phyloP scores from a whole-genome alignment of 2,888 invertebrate genomes.

The Temnothorax unifasciatus region DNA sequence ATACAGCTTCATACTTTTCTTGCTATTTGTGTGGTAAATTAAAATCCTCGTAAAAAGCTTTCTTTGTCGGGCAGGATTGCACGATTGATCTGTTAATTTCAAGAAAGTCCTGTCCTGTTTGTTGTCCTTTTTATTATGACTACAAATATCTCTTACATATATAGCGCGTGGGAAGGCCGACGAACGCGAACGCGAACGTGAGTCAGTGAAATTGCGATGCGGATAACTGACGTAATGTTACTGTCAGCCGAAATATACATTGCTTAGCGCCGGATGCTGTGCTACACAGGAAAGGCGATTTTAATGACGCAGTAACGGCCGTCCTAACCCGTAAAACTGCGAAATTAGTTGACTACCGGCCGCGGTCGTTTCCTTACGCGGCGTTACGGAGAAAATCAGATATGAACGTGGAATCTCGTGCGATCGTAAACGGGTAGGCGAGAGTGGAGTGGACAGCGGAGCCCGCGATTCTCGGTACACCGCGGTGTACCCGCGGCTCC shows the following conservation, averaged over 20 bases:
- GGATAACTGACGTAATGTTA: slow-evolving; percentile 52
- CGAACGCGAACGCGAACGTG: slow-evolving; percentile 19
- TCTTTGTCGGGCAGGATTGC: not conserved
- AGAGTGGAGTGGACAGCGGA: slow-evolving; percentile 39
- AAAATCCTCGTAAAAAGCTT: not conserved
- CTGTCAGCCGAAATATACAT: slow-evolving; percentile 13
- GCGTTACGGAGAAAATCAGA: slow-evolving; percentile 53
- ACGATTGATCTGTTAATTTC: not conserved
- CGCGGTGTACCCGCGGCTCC: not conserved
- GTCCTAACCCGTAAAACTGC: slow-evolving; percentile 41
- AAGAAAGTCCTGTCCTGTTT: not conserved
- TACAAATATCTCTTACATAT: not conserved
- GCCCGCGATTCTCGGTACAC: slow-evolving; percentile 49
- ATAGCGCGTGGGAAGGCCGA: not conserved
- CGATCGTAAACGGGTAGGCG: slow-evolving; percentile 38
- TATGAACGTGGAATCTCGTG: slow-evolving; percentile 31
- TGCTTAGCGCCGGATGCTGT: slow-evolving; percentile 52
- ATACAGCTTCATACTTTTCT: not conserved
- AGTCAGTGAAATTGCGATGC: slow-evolving; percentile 49
- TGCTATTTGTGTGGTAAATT: not conserved
- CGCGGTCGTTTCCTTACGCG: slow-evolving; percentile 21
- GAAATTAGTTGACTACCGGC: slow-evolving; percentile 42
- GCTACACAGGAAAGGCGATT: slow-evolving; percentile 34
- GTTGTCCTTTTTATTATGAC: not conserved
- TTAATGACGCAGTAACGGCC: slow-evolving; percentile 48